Base-by-base conservation (phyloP, 2,797 vertebrate species). In the Somateria mollissima region DNA sequence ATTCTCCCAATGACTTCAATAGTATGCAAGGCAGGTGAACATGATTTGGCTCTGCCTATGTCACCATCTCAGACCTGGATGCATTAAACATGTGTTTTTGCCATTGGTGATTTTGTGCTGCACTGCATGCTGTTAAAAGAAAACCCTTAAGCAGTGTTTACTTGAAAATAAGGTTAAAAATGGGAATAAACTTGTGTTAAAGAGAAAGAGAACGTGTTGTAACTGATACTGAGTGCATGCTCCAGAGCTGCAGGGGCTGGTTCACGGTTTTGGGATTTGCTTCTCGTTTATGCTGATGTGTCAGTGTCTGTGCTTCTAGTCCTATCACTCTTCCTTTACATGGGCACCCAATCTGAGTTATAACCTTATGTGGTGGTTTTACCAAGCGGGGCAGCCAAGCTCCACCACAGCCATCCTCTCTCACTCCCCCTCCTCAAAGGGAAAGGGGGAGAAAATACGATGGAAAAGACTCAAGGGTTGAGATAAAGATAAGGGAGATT, bases 171-270 rank as follows among this genome's bases (percentile, higher is more conserved):
- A 53, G 74, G 36, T 77, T 3, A 43, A 61, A 28, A 45, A 16
- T 1, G 4, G 34, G 7, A 84, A 66, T 36, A 64, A 79, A 30
- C 15, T 57, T 28, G 3, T 14, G 5, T 41, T 45, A n/a, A 80
- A 72, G 45, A 32, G 32, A 64, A 75, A 28, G 81, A 60, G 28
- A 43, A 17, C 12, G 7, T 37, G 9, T 53, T 79, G 58, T 4
- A 25, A 25, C 37, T 62, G 54, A 7, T n/a, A 8, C 28, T 86
- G 57, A 61, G 28, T 24, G 37, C 11, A 4, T 62, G 45, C 8
- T n/a, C 19, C 27, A 66, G 76, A 89, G 30, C 41, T 37, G 30
- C 13, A 10, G 67, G 43, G 78, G 45, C 1, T 0, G 0, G 0
- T 47, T 24, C 2, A 1, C 4, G 16, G 10, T 66, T 86, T 47